Evolutionary conservation across 2,797 vertebrate genomes (phyloP).

Genomic region (Acanthopagrus latus): DNA sequence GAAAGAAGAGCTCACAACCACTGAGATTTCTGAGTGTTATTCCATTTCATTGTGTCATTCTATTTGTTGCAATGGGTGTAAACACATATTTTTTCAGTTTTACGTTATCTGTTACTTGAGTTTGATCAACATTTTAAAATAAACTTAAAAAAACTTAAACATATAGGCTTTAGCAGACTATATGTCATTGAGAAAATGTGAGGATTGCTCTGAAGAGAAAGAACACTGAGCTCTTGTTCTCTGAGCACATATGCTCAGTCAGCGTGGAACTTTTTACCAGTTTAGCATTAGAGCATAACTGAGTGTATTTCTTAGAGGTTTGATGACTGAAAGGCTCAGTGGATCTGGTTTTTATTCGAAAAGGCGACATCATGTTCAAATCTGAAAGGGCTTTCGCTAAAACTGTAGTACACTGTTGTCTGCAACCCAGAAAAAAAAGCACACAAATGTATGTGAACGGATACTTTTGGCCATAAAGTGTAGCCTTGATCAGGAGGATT

Average conservation of each 20-base stretch:
- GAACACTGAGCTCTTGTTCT: not conserved
- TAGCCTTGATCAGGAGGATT: not conserved
- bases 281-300: not conserved
- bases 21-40: not conserved
- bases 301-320: not conserved
- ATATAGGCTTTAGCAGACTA: not conserved
- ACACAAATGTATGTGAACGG: not conserved
- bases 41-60: not conserved
- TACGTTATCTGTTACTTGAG: not conserved
- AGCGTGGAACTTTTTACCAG: not conserved
- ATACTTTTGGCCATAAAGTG: slow-evolving; percentile 28
- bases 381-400: not conserved
- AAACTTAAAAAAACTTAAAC: not conserved
- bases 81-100: not conserved
- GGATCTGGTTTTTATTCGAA: not conserved
- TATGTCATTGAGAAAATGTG: not conserved
- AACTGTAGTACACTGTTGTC: not conserved
- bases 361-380: not conserved
- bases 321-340: not conserved
- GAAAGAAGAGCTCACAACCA: too few relatives aligned
- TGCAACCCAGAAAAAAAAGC: not conserved
- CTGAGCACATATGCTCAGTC: not conserved
- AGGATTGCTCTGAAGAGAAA: not conserved
- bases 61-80: not conserved
- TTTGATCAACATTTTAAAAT: not conserved